Base-by-base conservation (phyloP, 2,888 invertebrate species). In the Sminthurides aquaticus region DNA sequence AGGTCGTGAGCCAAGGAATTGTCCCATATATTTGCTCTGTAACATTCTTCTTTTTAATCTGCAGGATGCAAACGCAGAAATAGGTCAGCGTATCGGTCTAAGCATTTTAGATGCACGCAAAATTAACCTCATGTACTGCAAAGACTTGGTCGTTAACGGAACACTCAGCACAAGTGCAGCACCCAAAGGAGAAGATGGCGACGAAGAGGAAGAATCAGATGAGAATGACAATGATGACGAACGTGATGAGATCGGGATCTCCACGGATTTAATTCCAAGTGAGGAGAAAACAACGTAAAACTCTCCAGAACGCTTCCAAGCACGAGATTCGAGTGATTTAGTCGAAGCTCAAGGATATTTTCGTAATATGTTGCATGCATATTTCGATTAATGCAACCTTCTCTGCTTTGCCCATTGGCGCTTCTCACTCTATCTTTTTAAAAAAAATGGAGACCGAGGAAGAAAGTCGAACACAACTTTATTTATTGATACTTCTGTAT, bases 31-130 rank as follows among this genome's bases (percentile, higher is more conserved):
- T n/a, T n/a, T n/a, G n/a, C n/a, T n/a, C n/a, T n/a, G n/a, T n/a
- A n/a, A n/a, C n/a, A n/a, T n/a, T n/a, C n/a, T 34, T 34, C 43
- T 18, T 18, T 52, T 88, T 57, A 81, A 85, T 52, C 84, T 88
- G 1, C 27, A 69, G 68, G 70, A 71, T 22, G 69, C 72, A 3
- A 67, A 62, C 24, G 71, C 70, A n/a, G 67, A 59, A 58, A 76
- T 76, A 26, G 76, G 76, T 2, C 75, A 76, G 52, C 66, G 76
- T 11, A 34, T 69, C 1, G 63, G 66, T 2, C 74, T 76, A 20
- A 76, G 74, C 58, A 64, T 63, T 1, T 68, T 65, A 11, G 76
- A 76, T 28, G 60, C 74, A 1, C 66, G 66, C 27, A 76, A 76
- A 65, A 69, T 75, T 25, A 75, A 73, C 26, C 69, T 68, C 3